Evolutionary conservation across 1,140 invertebrate genomes (phyloP).

Genomic region (Hesperophylax magnus): DNA sequence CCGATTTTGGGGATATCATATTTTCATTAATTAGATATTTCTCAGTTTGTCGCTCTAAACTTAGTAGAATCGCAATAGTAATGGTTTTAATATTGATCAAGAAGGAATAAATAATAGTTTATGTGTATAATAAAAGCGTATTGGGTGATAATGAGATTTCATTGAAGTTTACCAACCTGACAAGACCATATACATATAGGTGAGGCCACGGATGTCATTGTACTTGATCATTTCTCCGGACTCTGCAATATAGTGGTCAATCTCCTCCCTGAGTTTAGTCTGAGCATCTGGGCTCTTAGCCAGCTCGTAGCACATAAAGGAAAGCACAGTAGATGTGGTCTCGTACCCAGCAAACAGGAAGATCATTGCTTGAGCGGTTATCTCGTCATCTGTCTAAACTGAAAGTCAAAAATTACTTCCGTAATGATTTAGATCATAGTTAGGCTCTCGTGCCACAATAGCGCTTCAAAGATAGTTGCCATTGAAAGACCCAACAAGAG

Average conservation of each 20-base stretch:
- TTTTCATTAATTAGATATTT: neutral
- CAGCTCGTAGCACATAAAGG: slow-evolving; percentile 63
- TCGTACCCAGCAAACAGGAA: slow-evolving; percentile 73
- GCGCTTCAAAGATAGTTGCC: too few species aligned
- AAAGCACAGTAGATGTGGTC: slow-evolving; percentile 66
- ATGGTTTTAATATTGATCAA: neutral
- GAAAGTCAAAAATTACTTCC: slow-evolving; percentile 10
- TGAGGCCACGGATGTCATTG: slow-evolving; percentile 60
- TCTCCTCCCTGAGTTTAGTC: slow-evolving; percentile 66
- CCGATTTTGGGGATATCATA: too few species aligned
- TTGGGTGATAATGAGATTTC: neutral
- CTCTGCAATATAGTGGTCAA: slow-evolving; percentile 59
- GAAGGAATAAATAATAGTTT: neutral
- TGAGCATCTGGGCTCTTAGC: slow-evolving; percentile 68
- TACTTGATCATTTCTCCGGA: slow-evolving; percentile 60
- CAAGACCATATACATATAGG: slow-evolving; percentile 65
- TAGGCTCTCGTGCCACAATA: too few species aligned
- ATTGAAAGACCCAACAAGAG: too few species aligned
- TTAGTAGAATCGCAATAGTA: neutral
- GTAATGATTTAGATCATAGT: too few species aligned
- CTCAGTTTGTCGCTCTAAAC: neutral
- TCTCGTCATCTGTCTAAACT: slow-evolving; percentile 70
- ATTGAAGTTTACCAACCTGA: slow-evolving; percentile 57
- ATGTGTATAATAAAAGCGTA: too few species aligned
- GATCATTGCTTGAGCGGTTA: slow-evolving; percentile 69